These are phyloP conservation scores for Idaea aversata DNA, from an alignment of 2,888 invertebrate genomes.

Conservation along the genomic window DNA sequence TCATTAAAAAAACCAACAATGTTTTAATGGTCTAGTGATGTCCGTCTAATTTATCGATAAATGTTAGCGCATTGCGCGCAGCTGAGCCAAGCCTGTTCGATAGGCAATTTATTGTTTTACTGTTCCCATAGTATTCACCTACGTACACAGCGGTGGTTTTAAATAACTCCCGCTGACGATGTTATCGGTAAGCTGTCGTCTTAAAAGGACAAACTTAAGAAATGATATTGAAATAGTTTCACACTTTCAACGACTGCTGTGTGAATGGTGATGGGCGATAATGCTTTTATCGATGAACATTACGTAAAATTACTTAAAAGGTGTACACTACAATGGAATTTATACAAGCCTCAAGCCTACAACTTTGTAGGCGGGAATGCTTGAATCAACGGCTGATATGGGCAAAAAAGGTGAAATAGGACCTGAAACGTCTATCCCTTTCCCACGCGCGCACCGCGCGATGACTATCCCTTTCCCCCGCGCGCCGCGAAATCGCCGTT, in stretches of 20 bases:
- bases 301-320: neutral
- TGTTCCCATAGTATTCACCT: conserved; percentile 49
- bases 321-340: neutral
- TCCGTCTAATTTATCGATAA: conserved; percentile 57
- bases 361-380: neutral
- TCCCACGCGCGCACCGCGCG: no score
- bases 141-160: conserved; percentile 49
- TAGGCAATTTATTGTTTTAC: conserved; percentile 59
- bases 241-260: neutral
- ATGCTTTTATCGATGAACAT: neutral
- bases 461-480: no score
- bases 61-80: conserved; percentile 28
- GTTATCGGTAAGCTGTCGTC: conserved; percentile 51
- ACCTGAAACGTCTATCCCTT: no score
- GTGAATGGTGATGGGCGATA: neutral
- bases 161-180: conserved; percentile 55
- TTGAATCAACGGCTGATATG: neutral
- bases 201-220: conserved; percentile 32
- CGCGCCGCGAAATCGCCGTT: no score
- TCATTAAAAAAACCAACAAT: conserved; percentile 24
- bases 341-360: neutral
- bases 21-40: conserved; percentile 42
- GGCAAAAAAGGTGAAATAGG: neutral
- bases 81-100: conserved; percentile 34
- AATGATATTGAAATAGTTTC: neutral